Conservation (phyloP, 2,113 vertebrate genomes). For the Corapipo altera region DNA sequence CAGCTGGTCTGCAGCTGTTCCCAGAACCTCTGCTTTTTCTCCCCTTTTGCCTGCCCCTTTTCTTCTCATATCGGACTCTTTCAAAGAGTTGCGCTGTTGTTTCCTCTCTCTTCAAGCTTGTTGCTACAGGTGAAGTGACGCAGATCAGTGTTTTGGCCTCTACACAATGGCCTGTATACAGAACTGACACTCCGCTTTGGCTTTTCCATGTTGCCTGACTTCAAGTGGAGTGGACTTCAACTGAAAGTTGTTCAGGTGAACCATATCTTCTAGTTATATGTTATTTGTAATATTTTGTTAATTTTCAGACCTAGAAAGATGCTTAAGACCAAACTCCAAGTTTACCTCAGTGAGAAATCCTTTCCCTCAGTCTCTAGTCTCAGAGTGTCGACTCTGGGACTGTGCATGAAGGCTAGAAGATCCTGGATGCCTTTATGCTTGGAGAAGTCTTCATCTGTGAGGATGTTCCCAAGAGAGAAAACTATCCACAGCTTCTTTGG, state of each 20-base stretch:
- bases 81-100: neutral
- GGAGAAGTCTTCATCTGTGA: neutral
- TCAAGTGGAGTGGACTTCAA: neutral
- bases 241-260: neutral
- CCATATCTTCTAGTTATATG: fast-evolving
- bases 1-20: constrained; percentile 43
- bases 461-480: neutral
- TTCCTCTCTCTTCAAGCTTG: neutral
- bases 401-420: neutral
- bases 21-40: neutral
- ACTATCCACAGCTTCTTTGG: neutral
- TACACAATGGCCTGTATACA: neutral
- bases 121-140: neutral
- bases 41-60: neutral
- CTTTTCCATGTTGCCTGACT: neutral
- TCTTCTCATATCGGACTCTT: neutral
- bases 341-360: neutral
- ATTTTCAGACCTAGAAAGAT: neutral
- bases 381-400: neutral
- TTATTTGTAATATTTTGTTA: neutral
- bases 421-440: fast-evolving
- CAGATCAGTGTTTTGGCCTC: neutral
- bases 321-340: neutral
- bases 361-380: neutral
- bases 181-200: neutral